phyloP scores from a whole-genome alignment of 2,797 vertebrate genomes.

The Takifugu rubripes region DNA sequence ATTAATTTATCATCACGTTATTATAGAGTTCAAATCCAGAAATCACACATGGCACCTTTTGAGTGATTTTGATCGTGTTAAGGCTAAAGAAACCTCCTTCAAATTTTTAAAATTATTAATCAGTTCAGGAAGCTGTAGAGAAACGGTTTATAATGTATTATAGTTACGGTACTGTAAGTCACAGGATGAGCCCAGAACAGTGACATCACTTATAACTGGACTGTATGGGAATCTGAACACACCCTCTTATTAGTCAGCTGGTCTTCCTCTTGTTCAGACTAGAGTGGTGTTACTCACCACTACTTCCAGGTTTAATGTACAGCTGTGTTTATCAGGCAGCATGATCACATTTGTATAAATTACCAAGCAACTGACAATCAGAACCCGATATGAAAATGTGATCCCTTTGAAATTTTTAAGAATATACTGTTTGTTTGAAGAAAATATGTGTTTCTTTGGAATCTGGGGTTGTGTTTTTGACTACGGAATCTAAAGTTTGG shows the following conservation, averaged over 20 bases:
- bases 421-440: neutral
- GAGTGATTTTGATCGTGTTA: no score
- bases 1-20: no score
- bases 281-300: conserved; percentile 32
- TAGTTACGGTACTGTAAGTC: conserved; percentile 46
- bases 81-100: neutral
- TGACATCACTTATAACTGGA: conserved; percentile 4
- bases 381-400: no score
- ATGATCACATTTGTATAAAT: neutral
- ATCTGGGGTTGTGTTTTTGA: neutral
- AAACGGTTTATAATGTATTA: conserved; percentile 26
- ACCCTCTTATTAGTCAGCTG: conserved; percentile 28
- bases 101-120: neutral
- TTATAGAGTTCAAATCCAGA: no score
- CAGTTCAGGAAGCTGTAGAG: conserved; percentile 13
- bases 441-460: neutral
- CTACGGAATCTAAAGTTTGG: neutral
- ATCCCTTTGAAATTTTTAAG: neutral
- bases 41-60: no score
- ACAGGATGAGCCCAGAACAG: conserved; percentile 39
- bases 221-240: conserved; percentile 17
- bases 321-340: neutral
- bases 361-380: neutral
- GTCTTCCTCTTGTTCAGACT: conserved; percentile 34
- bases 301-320: neutral